Base-by-base conservation (phyloP, 2,113 vertebrate species). In the Paramormyrops kingsleyae region DNA sequence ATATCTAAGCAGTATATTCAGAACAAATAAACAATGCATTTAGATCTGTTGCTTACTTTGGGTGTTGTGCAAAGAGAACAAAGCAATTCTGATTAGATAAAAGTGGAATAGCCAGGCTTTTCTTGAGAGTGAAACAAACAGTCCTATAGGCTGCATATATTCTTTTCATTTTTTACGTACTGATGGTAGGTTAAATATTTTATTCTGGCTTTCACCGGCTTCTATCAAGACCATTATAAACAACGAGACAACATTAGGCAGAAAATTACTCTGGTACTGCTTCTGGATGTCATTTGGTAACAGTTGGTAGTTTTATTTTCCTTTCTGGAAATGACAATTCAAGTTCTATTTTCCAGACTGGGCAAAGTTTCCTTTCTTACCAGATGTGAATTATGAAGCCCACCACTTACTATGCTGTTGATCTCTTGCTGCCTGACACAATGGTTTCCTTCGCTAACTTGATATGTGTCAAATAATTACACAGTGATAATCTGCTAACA, bases 381-480 rank as follows among this genome's bases (percentile, higher is more conserved):
- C 91, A 94, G 91, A 92, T 93, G 92, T 83, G 49, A 91, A 90
- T 88, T 47, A 31, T 91, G 91, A 91, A 88, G 92, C 88, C 90
- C 90, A 89, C 91, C 90, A 92, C 92, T 93, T 91, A 92, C 19
- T 83, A 12, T 70, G n/a, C n/a, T 46, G 35, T 46, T 50, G 56
- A 44, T 44, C 87, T 70, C 31, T 35, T 84, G 62, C 90, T 70
- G 62, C 47, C 56, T 44, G 46, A 89, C 13, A 44, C 52, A 83
- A 53, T 27, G 50, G 77, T 74, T 77, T 90, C 87, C 49, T 27
- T 1, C 27, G 62, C 35, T 24, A 83, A 90, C 27, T 90, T 50
- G 87, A 80, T 39, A 39, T 66, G 53, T 89, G 52, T 88, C 86
- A 84, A 91, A 52, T 89, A 84, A 91, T 90, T 85, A 89, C 59